Percentiles rank a stretch among this genome's conserved stretches.
Evolutionary conservation across 2,797 vertebrate genomes (phyloP).

Genomic region (Tauraco hartlaubi): DNA sequence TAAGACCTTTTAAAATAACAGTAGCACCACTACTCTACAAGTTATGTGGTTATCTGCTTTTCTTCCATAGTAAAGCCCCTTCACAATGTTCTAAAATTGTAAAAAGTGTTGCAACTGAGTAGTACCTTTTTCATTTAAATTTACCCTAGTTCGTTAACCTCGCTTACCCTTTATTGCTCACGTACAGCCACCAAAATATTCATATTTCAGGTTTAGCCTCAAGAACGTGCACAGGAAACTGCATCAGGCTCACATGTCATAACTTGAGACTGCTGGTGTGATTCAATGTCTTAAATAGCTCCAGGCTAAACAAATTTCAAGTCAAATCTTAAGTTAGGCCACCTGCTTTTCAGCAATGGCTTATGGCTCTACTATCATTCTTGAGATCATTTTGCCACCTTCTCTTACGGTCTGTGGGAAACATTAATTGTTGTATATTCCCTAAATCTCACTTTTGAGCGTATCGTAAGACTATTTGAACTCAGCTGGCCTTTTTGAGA

Average conservation of each 20-base stretch:
- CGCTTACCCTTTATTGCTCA: neutral
- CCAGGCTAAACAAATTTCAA: neutral
- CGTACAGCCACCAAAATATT: neutral
- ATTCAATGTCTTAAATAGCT: neutral
- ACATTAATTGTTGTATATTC: neutral
- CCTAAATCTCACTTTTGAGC: neutral
- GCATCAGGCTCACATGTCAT: neutral
- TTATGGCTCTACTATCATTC: neutral
- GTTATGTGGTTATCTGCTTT: neutral
- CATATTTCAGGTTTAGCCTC: neutral
- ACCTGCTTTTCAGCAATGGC: neutral
- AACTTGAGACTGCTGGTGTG: neutral
- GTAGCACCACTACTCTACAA: neutral
- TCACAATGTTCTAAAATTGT: neutral
- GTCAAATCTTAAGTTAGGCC: neutral
- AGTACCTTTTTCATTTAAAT: neutral
- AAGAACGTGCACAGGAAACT: neutral
- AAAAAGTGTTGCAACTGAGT: neutral
- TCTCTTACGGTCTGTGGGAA: neutral
- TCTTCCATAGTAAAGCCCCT: neutral
- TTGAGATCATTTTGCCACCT: neutral
- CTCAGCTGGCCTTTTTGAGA: neutral
- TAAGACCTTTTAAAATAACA: neutral
- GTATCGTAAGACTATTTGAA: neutral
- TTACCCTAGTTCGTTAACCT: neutral